Conservation (phyloP, 2,888 invertebrate species). For the Clivina fossor region DNA sequence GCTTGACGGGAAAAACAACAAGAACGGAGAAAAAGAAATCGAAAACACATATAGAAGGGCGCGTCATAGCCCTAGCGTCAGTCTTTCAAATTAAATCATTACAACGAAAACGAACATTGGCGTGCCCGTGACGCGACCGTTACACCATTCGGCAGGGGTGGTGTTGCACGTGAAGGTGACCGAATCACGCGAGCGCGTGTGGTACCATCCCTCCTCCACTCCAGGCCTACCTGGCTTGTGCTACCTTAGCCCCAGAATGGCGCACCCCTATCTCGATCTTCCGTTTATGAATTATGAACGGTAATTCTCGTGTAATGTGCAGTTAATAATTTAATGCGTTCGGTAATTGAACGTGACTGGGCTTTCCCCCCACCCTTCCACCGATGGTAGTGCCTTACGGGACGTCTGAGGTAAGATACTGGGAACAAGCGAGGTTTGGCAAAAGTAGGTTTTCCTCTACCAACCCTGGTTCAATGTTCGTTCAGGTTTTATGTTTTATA, state of each 20-base stretch:
- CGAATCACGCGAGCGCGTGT: conserved; percentile 10
- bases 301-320: conserved; percentile 28
- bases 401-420: no score
- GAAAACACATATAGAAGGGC: no score
- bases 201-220: background rate
- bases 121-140: no score
- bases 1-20: no score
- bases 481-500: no score
- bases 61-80: no score
- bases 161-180: conserved; percentile 20
- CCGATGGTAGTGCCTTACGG: background rate
- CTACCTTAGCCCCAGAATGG: background rate
- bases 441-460: no score
- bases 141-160: conserved; percentile 1
- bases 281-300: conserved; percentile 29
- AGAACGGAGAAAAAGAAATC: no score
- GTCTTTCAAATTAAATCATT: conserved; percentile 29
- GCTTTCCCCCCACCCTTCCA: background rate
- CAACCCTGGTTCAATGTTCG: no score
- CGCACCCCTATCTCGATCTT: conserved; percentile 26
- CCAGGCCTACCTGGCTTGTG: conserved; percentile 15
- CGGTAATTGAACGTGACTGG: conserved; percentile 28
- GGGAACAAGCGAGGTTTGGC: no score
- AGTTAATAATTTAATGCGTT: conserved; percentile 31
- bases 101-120: no score